These are phyloP conservation scores for Lagria hirta DNA, from an alignment of 2,888 invertebrate genomes.

Conservation along the genomic window DNA sequence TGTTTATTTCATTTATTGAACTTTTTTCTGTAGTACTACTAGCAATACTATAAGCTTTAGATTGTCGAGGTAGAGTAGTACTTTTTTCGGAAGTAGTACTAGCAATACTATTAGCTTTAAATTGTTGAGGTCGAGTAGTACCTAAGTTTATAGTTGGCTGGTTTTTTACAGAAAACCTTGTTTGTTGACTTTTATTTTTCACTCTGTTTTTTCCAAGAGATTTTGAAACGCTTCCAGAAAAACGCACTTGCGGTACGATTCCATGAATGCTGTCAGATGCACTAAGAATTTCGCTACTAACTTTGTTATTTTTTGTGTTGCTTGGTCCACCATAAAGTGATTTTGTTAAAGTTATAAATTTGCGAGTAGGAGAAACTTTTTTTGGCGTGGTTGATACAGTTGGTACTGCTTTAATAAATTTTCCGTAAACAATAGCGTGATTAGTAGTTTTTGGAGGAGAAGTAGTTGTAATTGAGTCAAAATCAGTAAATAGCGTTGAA, in stretches of 20 bases:
- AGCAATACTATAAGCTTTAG: not conserved
- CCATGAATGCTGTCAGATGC: conserved; percentile 11
- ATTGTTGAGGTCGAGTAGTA: no score
- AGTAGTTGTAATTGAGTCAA: not conserved
- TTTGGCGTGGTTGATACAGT: conserved; percentile 29
- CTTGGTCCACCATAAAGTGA: conserved; percentile 32
- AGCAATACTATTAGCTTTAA: no score
- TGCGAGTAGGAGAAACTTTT: conserved; percentile 53
- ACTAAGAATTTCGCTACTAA: conserved; percentile 14
- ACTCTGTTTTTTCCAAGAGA: no score
- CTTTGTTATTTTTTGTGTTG: not conserved
- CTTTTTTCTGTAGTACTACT: not conserved
- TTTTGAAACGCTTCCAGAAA: conserved; percentile 13
- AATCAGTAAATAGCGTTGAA: no score
- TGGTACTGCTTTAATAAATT: conserved; percentile 44
- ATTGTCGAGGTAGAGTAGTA: no score
- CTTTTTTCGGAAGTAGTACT: no score
- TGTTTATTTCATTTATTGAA: conserved; percentile 10
- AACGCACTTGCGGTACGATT: conserved; percentile 10
- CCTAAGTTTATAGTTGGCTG: no score
- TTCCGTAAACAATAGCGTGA: conserved; percentile 52
- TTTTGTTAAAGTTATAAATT: conserved; percentile 53
- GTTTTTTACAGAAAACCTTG: no score
- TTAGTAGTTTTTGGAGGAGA: conserved; percentile 5
- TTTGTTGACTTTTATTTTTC: no score